Conservation (phyloP, 1,140 invertebrate genomes). For the Leptestheria dahalacensis region DNA sequence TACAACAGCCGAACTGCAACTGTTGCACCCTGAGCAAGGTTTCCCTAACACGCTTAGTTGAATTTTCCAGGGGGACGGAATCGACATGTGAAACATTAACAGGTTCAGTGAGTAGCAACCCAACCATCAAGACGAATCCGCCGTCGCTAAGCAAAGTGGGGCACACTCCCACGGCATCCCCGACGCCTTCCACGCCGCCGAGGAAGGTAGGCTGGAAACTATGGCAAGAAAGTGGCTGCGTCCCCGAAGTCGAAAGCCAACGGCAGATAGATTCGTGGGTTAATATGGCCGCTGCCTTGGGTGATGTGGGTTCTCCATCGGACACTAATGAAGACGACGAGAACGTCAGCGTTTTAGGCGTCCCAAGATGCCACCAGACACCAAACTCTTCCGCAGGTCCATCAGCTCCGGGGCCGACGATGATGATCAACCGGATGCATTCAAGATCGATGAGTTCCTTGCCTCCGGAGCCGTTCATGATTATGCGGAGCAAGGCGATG, state of each 20-base stretch:
- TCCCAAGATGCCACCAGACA: neutral
- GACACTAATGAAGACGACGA: neutral
- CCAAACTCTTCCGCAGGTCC: neutral
- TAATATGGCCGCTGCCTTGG: neutral
- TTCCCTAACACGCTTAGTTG: too few species aligned
- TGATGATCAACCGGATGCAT: conserved; percentile 46
- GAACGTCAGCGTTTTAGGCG: neutral
- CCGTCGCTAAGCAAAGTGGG: neutral
- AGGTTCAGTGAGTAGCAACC: too few species aligned
- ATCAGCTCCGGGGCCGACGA: conserved; percentile 4
- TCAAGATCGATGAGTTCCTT: conserved; percentile 72
- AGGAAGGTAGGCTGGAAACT: neutral
- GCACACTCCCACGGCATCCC: neutral
- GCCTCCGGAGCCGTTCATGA: conserved; percentile 86
- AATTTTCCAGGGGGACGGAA: too few species aligned
- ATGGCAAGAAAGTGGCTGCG: neutral
- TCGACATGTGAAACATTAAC: too few species aligned
- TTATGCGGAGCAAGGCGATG: conserved; percentile 76
- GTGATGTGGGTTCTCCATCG: neutral
- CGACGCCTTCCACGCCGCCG: neutral
- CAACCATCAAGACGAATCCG: neutral
- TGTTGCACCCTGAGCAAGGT: too few species aligned
- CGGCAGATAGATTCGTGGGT: neutral
- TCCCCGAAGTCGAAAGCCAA: neutral
- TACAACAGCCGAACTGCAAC: too few species aligned